Percentiles rank a stretch among this genome's conserved stretches.
phyloP scores from a whole-genome alignment of 1,140 invertebrate species.

The Lasaia peninsularis region DNA sequence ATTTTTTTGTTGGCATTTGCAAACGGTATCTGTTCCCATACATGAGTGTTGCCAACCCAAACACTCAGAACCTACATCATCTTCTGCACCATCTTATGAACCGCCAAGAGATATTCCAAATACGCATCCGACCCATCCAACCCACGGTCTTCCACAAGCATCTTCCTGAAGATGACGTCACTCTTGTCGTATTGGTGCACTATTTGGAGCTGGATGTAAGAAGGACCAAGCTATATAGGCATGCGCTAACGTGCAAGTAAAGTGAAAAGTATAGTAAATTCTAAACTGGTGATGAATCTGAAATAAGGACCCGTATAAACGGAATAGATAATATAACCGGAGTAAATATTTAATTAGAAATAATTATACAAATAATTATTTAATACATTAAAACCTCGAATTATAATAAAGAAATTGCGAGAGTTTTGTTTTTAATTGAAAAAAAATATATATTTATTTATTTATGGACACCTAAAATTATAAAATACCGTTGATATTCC shows the following conservation, averaged over 20 bases:
- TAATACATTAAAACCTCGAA: no score
- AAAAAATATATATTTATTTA: no score
- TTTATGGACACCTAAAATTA: no score
- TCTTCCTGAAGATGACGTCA: conserved; percentile 36
- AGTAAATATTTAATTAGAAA: no score
- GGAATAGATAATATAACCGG: neutral
- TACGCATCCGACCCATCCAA: conserved; percentile 44
- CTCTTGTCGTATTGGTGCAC: conserved; percentile 36
- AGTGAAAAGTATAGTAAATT: neutral
- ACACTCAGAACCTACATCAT: conserved; percentile 45
- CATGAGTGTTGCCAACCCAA: conserved; percentile 9
- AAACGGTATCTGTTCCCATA: conserved; percentile 11
- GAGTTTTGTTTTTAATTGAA: no score
- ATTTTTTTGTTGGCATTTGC: no score
- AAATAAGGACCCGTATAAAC: neutral
- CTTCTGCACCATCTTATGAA: conserved; percentile 53
- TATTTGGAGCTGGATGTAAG: conserved; percentile 36
- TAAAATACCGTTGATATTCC: no score
- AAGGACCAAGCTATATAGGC: conserved; percentile 2
- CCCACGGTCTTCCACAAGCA: conserved; percentile 52
- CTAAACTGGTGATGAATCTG: neutral
- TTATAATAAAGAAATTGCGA: no score
- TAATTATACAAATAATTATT: no score
- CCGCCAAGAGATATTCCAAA: conserved; percentile 50
- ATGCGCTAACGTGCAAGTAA: conserved; percentile 16